Evolutionary conservation across 2,888 invertebrate species (phyloP), one percentile per base, ranked within the genome.

Genomic region (Cosmia pyralina): DNA sequence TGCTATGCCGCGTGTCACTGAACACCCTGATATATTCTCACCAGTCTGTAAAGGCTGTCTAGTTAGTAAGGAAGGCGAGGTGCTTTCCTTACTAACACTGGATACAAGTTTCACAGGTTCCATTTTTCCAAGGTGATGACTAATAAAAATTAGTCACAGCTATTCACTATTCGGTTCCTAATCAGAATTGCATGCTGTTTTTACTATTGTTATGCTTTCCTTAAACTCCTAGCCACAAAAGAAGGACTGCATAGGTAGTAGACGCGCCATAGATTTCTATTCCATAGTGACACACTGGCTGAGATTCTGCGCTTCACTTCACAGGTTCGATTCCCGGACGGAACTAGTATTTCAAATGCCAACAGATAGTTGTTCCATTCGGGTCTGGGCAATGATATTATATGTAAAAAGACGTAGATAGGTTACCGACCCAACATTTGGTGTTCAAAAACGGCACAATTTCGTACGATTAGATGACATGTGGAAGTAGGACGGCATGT

Each of bases 1-100:
- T 76, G 58, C 58, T n/a, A 58, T 53, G 48, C 50, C 22, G 48
- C 28, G 64, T 73, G 53, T 44, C 64, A 65, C 48, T 59, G 44
- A 44, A 34, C 17, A 58, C 58, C 28, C 70, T n/a, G 19, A 7
- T 60, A 22, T 50, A 46, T 60, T 44, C 11, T 19, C 72, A 72
- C 34, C 34, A 4, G 15, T 19, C 19, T 19, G 0, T 52, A 44
- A 60, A 52, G 4, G 10, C 34, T 46, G 17, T 53, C n/a, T 46
- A 38, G 22, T 62, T n/a, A 41, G 41, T 41, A 8, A 41, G 41
- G 41, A 41, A 41, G 8, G 41, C 41, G 15, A 41, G 15, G 13
- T 73, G 52, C 8, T 8, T 15, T 50, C 15, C 13, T 15, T 65
- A 50, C 8, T 48, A 19, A 59, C 44, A 15, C 28, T 34, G 57